phyloP scores from a whole-genome alignment of 2,888 invertebrate species.

The Andrena dorsata region DNA sequence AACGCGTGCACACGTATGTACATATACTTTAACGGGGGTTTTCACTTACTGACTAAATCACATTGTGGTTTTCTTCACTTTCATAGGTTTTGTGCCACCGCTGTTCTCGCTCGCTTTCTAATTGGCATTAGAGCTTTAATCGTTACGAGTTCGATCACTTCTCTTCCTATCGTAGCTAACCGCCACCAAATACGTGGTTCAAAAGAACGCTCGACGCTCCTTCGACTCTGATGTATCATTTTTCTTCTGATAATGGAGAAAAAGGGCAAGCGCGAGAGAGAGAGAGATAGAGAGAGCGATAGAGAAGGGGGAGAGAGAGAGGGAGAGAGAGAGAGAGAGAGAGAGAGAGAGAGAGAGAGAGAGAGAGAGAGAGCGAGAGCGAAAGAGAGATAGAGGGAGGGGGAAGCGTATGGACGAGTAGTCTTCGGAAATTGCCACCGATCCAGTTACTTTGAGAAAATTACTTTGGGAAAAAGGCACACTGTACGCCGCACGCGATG shows the following conservation, averaged over 20 bases:
- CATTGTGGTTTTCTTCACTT: constrained; percentile 83
- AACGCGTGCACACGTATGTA: constrained; percentile 19
- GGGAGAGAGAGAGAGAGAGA: neutral
- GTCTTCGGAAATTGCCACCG: constrained; percentile 3
- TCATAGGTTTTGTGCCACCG: constrained; percentile 81
- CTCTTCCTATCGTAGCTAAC: neutral
- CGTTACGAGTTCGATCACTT: neutral
- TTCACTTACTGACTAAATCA: constrained; percentile 84
- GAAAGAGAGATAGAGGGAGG: constrained; percentile 17
- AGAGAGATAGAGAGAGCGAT: constrained; percentile 11
- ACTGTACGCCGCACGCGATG: constrained; percentile 57
- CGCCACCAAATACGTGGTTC: neutral
- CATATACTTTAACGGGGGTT: constrained; percentile 76
- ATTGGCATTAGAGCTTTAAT: constrained; percentile 23
- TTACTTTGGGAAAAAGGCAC: constrained; percentile 65
- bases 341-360: constrained; percentile 3
- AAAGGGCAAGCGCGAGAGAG: neutral
- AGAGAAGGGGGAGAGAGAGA: constrained; percentile 3
- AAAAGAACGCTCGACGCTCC: constrained; percentile 8
- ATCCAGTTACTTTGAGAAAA: constrained; percentile 18
- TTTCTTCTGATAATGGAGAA: neutral
- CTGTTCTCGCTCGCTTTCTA: constrained; percentile 48
- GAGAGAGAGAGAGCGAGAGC: neutral
- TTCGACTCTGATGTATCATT: constrained; percentile 7
- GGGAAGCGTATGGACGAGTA: constrained; percentile 6